Conservation (phyloP, 2,888 invertebrate genomes). For the Pecten maximus region DNA sequence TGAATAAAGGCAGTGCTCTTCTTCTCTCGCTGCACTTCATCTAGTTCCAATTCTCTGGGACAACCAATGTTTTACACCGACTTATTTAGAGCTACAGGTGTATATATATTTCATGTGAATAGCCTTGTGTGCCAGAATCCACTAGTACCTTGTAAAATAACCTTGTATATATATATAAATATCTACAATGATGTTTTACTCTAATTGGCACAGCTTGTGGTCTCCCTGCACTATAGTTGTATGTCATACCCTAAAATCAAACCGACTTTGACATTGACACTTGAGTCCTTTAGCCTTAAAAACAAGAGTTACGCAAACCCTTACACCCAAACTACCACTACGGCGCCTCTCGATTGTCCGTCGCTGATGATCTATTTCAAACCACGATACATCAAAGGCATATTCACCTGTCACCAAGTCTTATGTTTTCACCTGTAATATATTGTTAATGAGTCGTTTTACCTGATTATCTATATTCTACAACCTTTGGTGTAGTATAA, state of each 20-base stretch:
- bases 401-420: constrained; percentile 27
- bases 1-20: no score
- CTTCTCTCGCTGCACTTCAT: no score
- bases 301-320: not conserved
- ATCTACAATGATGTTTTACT: not conserved
- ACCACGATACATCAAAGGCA: not conserved
- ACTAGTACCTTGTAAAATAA: not conserved
- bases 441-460: not conserved
- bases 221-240: not conserved
- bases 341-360: not conserved
- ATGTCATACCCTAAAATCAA: not conserved
- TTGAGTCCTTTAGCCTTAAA: not conserved
- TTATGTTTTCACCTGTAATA: constrained; percentile 20
- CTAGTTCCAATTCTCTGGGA: no score
- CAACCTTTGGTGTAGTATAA: not conserved
- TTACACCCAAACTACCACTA: not conserved
- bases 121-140: no score
- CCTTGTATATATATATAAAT: not conserved
- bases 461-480: not conserved
- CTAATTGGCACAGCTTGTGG: not conserved
- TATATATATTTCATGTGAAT: no score
- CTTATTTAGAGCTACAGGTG: no score
- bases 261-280: not conserved
- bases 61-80: no score
- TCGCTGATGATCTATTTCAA: not conserved